These are phyloP conservation scores for Cynocephalus volans DNA, from an alignment of 2,113 vertebrate genomes.

Conservation along the genomic window DNA sequence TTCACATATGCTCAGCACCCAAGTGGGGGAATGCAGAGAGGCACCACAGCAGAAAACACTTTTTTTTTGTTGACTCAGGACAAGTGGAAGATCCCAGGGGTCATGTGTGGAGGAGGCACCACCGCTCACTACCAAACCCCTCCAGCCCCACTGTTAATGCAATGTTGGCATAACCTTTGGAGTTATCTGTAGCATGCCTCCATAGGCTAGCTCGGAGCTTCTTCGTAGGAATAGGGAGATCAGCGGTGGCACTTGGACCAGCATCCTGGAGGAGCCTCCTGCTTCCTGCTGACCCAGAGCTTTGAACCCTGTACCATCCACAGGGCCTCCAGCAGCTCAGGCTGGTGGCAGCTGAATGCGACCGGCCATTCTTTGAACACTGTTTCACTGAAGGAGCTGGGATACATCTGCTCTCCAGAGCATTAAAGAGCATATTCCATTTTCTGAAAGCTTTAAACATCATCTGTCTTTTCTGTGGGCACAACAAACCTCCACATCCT, in stretches of 20 bases:
- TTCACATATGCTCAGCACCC: neutral
- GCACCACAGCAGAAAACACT: neutral
- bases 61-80: neutral
- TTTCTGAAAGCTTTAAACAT: neutral
- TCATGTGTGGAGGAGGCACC: neutral
- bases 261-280: neutral
- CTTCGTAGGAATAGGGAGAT: constrained; percentile 67
- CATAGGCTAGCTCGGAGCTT: constrained; percentile 72
- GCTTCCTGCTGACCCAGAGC: neutral
- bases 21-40: neutral
- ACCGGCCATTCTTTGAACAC: neutral
- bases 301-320: neutral
- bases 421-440: neutral
- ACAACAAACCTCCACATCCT: no score
- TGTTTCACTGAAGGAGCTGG: neutral
- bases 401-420: neutral
- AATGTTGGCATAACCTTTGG: constrained; percentile 85
- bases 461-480: neutral
- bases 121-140: neutral
- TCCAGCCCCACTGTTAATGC: constrained; percentile 82
- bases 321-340: neutral
- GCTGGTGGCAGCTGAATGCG: no score
- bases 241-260: constrained; percentile 71
- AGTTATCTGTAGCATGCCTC: constrained; percentile 79
- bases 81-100: neutral